Base-by-base conservation (phyloP, 2,888 invertebrate genomes). In the Thereva unica region DNA sequence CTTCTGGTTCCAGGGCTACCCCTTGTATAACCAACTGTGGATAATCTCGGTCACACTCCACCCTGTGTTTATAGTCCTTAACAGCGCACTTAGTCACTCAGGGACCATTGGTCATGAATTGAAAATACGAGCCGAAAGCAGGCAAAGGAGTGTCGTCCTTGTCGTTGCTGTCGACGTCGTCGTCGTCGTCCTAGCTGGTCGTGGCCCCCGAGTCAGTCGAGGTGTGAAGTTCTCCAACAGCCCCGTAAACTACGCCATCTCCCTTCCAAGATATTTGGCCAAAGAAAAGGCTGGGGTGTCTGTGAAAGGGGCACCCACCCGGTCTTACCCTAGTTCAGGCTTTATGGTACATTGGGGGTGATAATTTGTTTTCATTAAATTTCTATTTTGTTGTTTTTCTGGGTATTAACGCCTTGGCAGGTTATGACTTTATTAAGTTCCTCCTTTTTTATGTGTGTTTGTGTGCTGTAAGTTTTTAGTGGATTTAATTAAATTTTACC, bases 341-440 rank as follows among this genome's bases (percentile, higher is more conserved):
- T 23, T 9, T n/a, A 35, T 37, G 35, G 12, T 52, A 47, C 50
- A 57, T 44, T 55, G 57, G 66, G 66, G 61, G 67, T 67, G 67
- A 61, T 67, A 67, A 67, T 67, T 67, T 67, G 67, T 67, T 67
- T 67, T 67, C 67, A 67, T 67, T 67, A 67, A 67, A 67, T 54
- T 66, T 66, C 57, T 57, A 57, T 66, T 55, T 66, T 52, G 50
- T 57, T 64, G 52, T 52, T 71, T 73, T 70, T 69, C 68, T 69
- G 69, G 72, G 71, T 69, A 72, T 72, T 72, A 72, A 70, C 70
- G 72, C 71, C 71, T 72, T 72, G 72, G 71, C 72, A 72, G 72
- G 72, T 72, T 72, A 72, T 72, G 72, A 72, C 72, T 72, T 72
- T 71, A 72, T 72, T 72, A 72, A 72, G 70, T 72, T 71, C 69